A percentile compares a stretch with the other conserved stretches of the same genome.
Evolutionary conservation across 2,797 vertebrate species (phyloP).

Genomic region (Lepus oiostolus): DNA sequence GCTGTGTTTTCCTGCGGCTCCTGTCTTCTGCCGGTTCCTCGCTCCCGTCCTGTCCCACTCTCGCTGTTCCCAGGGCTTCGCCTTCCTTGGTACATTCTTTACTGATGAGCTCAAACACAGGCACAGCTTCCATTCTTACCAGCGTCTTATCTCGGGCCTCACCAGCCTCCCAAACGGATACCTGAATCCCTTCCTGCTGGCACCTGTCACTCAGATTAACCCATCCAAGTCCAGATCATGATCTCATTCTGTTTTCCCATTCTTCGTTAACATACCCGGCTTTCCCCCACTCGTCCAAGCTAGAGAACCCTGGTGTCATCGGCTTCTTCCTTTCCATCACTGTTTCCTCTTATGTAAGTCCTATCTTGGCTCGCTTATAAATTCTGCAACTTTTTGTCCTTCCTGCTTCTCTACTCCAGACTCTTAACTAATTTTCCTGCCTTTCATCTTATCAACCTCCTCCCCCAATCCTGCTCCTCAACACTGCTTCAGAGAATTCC

Average conservation of each 20-base stretch:
- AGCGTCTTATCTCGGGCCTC: not conserved
- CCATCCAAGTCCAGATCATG: not conserved
- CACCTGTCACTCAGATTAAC: not conserved
- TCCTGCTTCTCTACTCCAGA: not conserved
- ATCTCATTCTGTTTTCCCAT: not conserved
- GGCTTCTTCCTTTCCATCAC: not conserved
- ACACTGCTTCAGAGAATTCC: not conserved
- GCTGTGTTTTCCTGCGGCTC: not conserved
- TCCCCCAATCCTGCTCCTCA: not conserved
- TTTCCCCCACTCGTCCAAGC: not conserved
- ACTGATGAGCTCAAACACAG: not conserved
- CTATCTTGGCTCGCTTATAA: not conserved
- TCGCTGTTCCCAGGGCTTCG: not conserved
- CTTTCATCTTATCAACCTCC: not conserved
- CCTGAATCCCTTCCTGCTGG: not conserved
- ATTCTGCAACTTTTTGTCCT: not conserved
- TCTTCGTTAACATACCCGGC: not conserved
- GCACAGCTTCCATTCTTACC: not conserved
- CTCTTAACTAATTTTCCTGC: not conserved
- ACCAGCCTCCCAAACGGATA: not conserved
- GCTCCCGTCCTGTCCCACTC: not conserved
- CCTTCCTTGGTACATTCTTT: not conserved
- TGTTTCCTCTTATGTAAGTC: not conserved
- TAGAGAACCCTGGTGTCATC: not conserved
- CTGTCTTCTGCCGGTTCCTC: not conserved